These are phyloP conservation scores for Luperina nickerlii DNA, from an alignment of 2,888 invertebrate genomes.

Conservation along the genomic window DNA sequence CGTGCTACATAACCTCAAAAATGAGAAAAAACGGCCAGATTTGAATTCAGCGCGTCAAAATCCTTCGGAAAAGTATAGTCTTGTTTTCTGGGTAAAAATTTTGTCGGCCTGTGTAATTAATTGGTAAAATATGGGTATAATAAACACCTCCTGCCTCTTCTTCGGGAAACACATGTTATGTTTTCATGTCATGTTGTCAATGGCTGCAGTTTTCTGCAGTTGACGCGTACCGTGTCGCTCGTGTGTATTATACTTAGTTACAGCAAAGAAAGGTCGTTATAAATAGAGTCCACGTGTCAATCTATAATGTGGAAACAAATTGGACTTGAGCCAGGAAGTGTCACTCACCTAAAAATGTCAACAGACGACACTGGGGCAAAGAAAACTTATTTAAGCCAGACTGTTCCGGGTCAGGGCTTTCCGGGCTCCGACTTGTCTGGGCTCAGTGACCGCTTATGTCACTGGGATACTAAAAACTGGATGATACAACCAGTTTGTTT, in stretches of 20 bases:
- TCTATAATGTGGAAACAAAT: constrained; percentile 5
- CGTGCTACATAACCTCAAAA: no score
- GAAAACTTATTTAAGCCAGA: neutral
- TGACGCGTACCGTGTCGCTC: neutral
- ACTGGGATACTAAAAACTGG: neutral
- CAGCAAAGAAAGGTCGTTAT: constrained; percentile 4
- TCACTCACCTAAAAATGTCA: constrained; percentile 12
- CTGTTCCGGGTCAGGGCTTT: constrained; percentile 6
- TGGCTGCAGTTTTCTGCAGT: neutral
- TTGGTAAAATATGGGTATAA: neutral
- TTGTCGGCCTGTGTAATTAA: no score
- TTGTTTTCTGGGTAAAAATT: no score
- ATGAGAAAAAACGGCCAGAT: no score
- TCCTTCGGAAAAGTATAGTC: no score
- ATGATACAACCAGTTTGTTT: neutral
- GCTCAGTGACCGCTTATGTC: constrained; percentile 1
- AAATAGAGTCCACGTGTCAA: constrained; percentile 20
- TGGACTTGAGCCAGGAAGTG: constrained; percentile 29
- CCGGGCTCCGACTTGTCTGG: neutral
- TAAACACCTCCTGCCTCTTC: neutral
- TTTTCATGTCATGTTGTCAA: neutral
- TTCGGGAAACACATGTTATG: neutral
- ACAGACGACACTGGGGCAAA: neutral
- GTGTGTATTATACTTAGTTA: neutral
- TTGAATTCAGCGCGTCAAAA: no score